Evolutionary conservation across 2,888 invertebrate species (phyloP).

Genomic region (Limulus polyphemus): DNA sequence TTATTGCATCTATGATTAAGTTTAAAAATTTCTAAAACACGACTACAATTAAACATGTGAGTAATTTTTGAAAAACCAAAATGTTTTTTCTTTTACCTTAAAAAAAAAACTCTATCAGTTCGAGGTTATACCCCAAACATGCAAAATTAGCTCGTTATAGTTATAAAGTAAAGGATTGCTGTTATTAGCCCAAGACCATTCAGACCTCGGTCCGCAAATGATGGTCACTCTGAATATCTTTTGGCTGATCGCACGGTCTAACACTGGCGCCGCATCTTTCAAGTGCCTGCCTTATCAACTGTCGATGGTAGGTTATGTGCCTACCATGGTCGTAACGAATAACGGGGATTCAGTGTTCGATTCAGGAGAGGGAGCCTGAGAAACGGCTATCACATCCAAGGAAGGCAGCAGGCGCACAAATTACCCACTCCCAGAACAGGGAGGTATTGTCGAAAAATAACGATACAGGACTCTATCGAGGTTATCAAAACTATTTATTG

Average conservation of each 20-base stretch:
- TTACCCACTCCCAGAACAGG: too few species aligned
- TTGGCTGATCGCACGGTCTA: constrained; percentile 36
- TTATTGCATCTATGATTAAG: too few species aligned
- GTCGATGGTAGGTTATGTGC: constrained; percentile 52
- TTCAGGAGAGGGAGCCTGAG: constrained; percentile 58
- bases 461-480: too few species aligned
- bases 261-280: constrained; percentile 49
- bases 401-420: constrained; percentile 47
- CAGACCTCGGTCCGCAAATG: constrained; percentile 3
- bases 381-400: constrained; percentile 57
- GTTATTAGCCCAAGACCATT: neutral
- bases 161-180: neutral
- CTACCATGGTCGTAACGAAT: constrained; percentile 57
- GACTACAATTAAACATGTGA: too few species aligned
- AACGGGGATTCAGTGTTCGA: constrained; percentile 62
- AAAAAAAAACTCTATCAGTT: too few species aligned
- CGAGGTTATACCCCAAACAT: too few species aligned
- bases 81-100: too few species aligned
- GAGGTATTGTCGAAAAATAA: too few species aligned
- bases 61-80: too few species aligned
- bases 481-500: too few species aligned
- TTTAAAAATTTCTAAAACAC: too few species aligned
- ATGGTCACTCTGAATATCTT: constrained; percentile 37
- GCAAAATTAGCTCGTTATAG: too few species aligned
- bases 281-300: constrained; percentile 56